Evolutionary conservation across 2,797 vertebrate genomes (phyloP).

Genomic region (Tokudaia muenninki): DNA sequence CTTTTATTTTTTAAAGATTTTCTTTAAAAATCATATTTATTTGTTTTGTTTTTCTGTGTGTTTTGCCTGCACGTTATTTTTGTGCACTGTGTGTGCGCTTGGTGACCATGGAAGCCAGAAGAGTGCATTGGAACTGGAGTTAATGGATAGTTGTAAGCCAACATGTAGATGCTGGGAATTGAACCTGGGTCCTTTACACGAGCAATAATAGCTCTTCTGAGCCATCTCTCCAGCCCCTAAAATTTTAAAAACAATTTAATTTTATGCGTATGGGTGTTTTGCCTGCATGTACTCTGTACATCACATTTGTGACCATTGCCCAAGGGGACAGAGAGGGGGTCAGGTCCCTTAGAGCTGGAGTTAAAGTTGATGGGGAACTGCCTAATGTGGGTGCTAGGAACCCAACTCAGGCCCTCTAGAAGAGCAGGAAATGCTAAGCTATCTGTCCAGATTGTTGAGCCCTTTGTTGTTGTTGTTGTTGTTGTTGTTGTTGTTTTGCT

Average conservation of each 20-base stretch:
- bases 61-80: background rate
- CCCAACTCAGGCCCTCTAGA: background rate
- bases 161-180: background rate
- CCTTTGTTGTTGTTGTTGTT: background rate
- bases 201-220: background rate
- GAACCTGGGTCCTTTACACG: background rate
- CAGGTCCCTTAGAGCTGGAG: background rate
- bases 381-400: background rate
- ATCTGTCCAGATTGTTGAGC: background rate
- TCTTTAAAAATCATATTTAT: background rate
- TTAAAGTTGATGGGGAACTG: background rate
- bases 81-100: background rate
- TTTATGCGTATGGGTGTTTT: background rate
- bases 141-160: background rate
- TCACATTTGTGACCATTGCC: background rate
- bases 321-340: background rate
- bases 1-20: background rate
- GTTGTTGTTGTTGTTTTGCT: background rate
- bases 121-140: background rate
- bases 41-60: background rate
- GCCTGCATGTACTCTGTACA: background rate
- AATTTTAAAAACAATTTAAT: background rate
- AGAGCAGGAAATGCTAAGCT: background rate
- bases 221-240: background rate
- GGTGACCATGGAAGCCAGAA: background rate